Conservation (phyloP, 2,888 invertebrate species). For the Shargacucullia verbasci region DNA sequence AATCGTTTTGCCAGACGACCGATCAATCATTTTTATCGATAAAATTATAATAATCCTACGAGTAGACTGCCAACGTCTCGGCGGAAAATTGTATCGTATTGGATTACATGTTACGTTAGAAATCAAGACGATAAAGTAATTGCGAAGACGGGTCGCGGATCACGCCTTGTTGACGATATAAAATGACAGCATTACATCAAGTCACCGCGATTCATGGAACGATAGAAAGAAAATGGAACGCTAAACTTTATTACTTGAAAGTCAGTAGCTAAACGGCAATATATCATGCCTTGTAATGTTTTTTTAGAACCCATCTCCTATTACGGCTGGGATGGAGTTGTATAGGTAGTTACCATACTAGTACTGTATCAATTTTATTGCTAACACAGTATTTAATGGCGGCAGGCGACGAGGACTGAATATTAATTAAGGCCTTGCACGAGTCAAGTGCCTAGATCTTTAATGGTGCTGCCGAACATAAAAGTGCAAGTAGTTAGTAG, state of each 20-base stretch:
- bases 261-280: too few relatives aligned
- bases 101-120: too few relatives aligned
- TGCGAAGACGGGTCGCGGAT: not conserved
- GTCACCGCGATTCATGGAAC: not conserved
- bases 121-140: too few relatives aligned
- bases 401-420: conserved; percentile 26
- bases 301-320: too few relatives aligned
- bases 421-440: conserved; percentile 39
- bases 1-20: not conserved
- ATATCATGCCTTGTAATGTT: too few relatives aligned
- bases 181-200: not conserved
- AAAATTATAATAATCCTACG: conserved; percentile 1
- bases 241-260: conserved; percentile 2
- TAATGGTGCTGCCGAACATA: too few relatives aligned
- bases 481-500: too few relatives aligned
- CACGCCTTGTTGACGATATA: not conserved
- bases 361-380: too few relatives aligned
- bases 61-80: not conserved
- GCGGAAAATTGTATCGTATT: conserved; percentile 3
- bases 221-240: conserved; percentile 10
- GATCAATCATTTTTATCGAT: conserved; percentile 12
- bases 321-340: too few relatives aligned
- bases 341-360: too few relatives aligned
- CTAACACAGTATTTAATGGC: conserved; percentile 11
- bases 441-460: not conserved